Evolutionary conservation across 2,888 invertebrate species (phyloP).

Genomic region (Theretra japonica): DNA sequence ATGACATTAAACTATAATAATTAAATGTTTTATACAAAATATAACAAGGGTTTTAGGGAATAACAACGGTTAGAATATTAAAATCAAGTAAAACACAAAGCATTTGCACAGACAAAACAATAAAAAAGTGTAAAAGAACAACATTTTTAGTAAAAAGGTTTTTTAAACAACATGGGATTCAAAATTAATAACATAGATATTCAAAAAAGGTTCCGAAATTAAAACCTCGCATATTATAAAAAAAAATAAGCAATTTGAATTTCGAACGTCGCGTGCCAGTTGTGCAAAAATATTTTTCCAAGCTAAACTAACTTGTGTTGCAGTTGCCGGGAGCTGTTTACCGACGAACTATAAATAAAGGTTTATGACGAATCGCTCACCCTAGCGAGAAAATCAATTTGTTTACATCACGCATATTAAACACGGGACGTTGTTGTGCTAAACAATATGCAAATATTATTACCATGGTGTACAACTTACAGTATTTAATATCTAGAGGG

Average conservation of each 20-base stretch:
- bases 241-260: background rate
- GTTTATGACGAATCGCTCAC: constrained; percentile 29
- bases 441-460: background rate
- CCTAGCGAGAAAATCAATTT: constrained; percentile 27
- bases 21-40: too few species aligned
- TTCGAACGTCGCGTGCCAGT: background rate
- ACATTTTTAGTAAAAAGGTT: too few species aligned
- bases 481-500: too few species aligned
- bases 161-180: background rate
- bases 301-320: background rate
- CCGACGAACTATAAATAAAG: constrained; percentile 19
- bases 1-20: too few species aligned
- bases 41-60: too few species aligned
- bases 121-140: too few species aligned
- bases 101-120: too few species aligned
- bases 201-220: background rate
- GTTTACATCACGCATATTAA: constrained; percentile 28
- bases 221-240: background rate
- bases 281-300: background rate
- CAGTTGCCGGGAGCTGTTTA: background rate
- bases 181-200: background rate
- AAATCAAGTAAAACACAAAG: too few species aligned
- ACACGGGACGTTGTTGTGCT: background rate
- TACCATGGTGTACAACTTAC: too few species aligned
- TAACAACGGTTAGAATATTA: too few species aligned